Base-by-base conservation (phyloP, 2,113 vertebrate species). In the Sinocyclocheilus anshuiensis region DNA sequence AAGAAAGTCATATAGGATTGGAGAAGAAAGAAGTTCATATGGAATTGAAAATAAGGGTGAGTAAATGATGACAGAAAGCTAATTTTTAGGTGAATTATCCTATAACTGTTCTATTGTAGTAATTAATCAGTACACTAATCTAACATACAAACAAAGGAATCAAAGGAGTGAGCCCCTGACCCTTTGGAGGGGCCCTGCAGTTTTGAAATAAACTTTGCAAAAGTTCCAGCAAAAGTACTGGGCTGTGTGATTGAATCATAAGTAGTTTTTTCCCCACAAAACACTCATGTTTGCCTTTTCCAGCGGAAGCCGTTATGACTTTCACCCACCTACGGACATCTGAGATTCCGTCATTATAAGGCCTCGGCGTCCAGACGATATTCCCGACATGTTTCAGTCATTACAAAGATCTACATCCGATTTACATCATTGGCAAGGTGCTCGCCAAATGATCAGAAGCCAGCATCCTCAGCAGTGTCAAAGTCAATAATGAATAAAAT, bases 401-500 rank as follows among this genome's bases (percentile, higher is more conserved):
- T 77, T 83, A 87, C 79, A 50, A 77, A 87, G 86, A 83, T 77
- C 81, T 87, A 77, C 86, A 83, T 77, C 82, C 69, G 82, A 84
- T 57, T 84, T 74, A 74, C 67, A 84, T 84, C 86, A 83, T 53
- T 67, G 80, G 86, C 57, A 76, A 57, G 24, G 86, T 75, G 80
- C 61, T 57, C 12, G 13, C 57, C 80, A 77, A 83, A 77, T 24
- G 79, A 77, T 83, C 55, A 63, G 85, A 75, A 33, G 85, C 69
- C 69, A 76, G 71, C 85, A 77, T 57, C 79, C 69, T 53, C 91
- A 88, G 90, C 93, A 93, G 92, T 91, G 92, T 92, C 90, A 92
- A 92, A 94, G 93, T 95, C 93, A 94, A 94, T 95, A 94, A 94
- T 93, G 93, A 93, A 88, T 80, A 84, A 45, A 61, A 53, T 22